Evolutionary conservation across 2,888 invertebrate species (phyloP), one percentile per base, ranked within the genome.

Genomic region (Aplocera efformata): DNA sequence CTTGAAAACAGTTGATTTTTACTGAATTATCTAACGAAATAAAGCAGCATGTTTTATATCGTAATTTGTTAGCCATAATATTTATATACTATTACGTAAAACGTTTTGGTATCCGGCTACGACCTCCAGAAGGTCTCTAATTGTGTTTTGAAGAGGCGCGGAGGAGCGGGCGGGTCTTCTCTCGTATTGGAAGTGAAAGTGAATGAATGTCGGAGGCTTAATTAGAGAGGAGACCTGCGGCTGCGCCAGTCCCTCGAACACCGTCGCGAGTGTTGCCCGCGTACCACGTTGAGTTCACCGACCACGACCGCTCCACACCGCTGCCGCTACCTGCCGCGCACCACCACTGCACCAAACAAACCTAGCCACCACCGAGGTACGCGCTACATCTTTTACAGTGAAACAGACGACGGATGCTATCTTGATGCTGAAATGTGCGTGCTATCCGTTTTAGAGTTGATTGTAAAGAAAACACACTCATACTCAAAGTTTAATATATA

Each of bases 201-300:
- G 83, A 86, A 84, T 84, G 88, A 86, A 83, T 83, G 80, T 74
- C 80, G 67, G 79, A 84, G 83, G 77, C 84, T 88, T 88, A 88
- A 86, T 88, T 88, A 86, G 84, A 86, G 88, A 86, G 80, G 82
- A 83, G 79, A 71, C 71, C 69, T 66, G 76, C 71, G 78, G 67
- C 69, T 71, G 79, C 76, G 80, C 68, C 82, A 88, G 88, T 88
- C 78, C 78, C 79, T 76, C 79, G 67, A 75, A 69, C 70, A 62
- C 69, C 76, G 73, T 55, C 82, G 84, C 81, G 79, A 68, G 57
- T 55, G 53, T 61, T 75, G 67, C 78, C 67, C 84, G 83, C 69
- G 73, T 63, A 60, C 54, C 63, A 60, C 56, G 61, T 61, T 46
- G 42, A 52, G 51, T 51, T 39, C 60, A 44, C 57, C 42, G 38